These are phyloP conservation scores for Pseudotriccus pelzelni DNA, from an alignment of 2,797 vertebrate species.

Conservation along the genomic window DNA sequence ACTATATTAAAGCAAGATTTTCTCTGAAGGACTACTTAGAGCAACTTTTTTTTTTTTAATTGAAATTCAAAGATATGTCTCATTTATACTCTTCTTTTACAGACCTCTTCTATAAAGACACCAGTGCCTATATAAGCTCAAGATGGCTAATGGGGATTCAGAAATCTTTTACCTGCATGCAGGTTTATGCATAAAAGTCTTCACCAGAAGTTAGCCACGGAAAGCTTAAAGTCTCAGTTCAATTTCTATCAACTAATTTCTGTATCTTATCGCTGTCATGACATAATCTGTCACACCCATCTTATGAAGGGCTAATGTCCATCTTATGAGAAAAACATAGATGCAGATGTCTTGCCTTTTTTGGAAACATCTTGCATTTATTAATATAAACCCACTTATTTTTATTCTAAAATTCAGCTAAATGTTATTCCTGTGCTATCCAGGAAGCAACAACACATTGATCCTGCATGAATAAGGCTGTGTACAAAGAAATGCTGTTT, in stretches of 20 bases:
- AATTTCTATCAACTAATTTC: background rate
- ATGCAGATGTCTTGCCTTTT: background rate
- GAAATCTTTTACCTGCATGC: background rate
- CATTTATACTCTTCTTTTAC: background rate
- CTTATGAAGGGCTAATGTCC: background rate
- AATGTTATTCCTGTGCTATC: background rate
- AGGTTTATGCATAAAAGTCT: background rate
- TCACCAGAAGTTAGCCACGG: background rate
- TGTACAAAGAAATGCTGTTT: background rate
- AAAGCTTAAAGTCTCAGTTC: background rate
- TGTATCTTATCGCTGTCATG: background rate
- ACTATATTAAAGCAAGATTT: background rate
- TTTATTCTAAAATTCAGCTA: background rate
- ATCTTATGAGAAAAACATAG: background rate
- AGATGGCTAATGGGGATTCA: background rate
- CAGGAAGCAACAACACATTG: background rate
- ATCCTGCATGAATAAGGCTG: background rate
- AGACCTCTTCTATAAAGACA: background rate
- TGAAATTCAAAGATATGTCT: background rate
- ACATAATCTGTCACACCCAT: background rate
- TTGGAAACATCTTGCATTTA: background rate
- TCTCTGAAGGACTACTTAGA: background rate
- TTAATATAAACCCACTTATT: background rate
- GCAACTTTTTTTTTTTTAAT: fast-evolving
- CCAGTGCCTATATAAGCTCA: background rate